Conservation (phyloP, 2,113 vertebrate genomes). For the Eulemur macaco region DNA sequence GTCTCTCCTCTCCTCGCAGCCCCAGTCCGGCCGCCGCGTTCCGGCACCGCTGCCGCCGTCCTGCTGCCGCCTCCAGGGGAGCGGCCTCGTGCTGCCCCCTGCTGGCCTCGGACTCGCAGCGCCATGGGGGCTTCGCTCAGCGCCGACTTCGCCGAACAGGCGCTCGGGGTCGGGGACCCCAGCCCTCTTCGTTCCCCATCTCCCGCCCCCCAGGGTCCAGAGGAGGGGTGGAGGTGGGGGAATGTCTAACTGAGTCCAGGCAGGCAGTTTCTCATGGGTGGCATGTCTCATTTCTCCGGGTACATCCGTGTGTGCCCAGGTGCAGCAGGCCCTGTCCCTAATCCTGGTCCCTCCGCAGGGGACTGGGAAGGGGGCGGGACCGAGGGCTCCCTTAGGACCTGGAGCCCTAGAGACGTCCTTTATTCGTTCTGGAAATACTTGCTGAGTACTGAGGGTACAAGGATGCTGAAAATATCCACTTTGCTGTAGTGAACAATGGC, state of each 20-base stretch:
- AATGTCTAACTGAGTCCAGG: not conserved
- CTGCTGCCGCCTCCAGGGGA: not conserved
- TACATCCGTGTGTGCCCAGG: not conserved
- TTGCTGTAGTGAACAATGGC: not conserved
- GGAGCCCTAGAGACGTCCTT: not conserved
- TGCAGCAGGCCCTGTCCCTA: not conserved
- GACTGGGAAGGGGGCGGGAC: not conserved
- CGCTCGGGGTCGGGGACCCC: not conserved
- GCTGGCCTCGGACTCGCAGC: not conserved
- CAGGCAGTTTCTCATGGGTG: no score
- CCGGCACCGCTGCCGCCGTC: accelerated
- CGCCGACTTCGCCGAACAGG: not conserved
- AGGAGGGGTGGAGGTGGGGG: accelerated
- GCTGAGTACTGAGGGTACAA: not conserved
- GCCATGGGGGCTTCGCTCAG: accelerated
- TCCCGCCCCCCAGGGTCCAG: accelerated
- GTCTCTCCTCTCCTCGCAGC: accelerated
- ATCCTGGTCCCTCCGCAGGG: not conserved
- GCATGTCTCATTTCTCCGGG: not conserved
- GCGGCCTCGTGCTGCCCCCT: conserved; percentile 30
- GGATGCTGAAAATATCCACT: not conserved
- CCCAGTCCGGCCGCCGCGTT: accelerated
- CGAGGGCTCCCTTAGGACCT: accelerated
- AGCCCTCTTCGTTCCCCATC: accelerated
- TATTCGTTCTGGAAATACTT: not conserved